Evolutionary conservation across 2,888 invertebrate species (phyloP).

Genomic region (Clostera curtula): DNA sequence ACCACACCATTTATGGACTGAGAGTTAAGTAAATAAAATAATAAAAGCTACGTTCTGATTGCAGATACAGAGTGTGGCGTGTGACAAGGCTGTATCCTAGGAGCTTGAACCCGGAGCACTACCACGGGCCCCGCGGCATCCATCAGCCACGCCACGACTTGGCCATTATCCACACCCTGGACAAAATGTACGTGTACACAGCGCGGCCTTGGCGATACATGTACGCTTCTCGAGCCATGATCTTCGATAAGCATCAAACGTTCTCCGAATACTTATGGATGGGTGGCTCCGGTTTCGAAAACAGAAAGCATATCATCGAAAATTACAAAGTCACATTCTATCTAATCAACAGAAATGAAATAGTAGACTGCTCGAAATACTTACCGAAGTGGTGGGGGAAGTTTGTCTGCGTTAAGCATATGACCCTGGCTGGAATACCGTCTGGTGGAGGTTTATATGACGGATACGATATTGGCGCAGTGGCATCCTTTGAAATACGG

Average conservation of each 20-base stretch:
- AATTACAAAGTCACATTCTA: constrained; percentile 15
- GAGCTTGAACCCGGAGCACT: constrained; percentile 27
- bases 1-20: no score
- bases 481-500: constrained; percentile 1
- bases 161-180: constrained; percentile 16
- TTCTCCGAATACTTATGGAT: not conserved
- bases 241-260: not conserved
- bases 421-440: not conserved
- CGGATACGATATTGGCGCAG: not conserved
- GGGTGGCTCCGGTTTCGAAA: constrained; percentile 22
- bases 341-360: not conserved
- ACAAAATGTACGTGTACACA: constrained; percentile 7
- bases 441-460: not conserved
- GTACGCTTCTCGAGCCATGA: not conserved
- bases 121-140: constrained; percentile 21
- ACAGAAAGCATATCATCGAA: constrained; percentile 18
- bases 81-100: constrained; percentile 19
- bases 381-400: constrained; percentile 31
- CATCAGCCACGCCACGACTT: constrained; percentile 25
- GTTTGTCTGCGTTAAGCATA: constrained; percentile 26
- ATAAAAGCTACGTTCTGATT: no score
- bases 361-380: constrained; percentile 8
- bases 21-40: no score
- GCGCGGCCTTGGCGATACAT: not conserved
- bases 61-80: constrained; percentile 24